Conservation (phyloP, 2,888 invertebrate species). For the Archaeoteleia sp. region DNA sequence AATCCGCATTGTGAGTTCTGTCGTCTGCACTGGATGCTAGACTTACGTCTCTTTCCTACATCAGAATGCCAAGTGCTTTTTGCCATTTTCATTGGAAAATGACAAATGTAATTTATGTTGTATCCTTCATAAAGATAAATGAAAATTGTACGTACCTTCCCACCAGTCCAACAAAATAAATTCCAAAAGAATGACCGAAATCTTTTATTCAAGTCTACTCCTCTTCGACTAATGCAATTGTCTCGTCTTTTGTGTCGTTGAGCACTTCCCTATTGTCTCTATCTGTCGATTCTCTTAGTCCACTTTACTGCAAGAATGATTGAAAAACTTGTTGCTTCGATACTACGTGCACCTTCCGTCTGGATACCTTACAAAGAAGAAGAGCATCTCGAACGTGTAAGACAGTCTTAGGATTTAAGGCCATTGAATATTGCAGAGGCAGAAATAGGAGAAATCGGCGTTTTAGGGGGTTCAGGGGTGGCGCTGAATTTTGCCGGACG, state of each 20-base stretch:
- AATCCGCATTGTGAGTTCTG: too few relatives aligned
- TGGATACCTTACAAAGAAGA: constrained; percentile 48
- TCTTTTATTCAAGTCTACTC: neutral
- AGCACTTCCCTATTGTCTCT: constrained; percentile 2
- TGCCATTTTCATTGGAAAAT: too few relatives aligned
- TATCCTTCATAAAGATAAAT: too few relatives aligned
- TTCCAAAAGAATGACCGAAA: neutral
- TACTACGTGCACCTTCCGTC: constrained; percentile 52
- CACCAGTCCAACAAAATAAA: too few relatives aligned
- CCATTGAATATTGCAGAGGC: constrained; percentile 79
- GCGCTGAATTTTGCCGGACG: constrained; percentile 77
- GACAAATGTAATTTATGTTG: too few relatives aligned
- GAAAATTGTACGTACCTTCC: too few relatives aligned
- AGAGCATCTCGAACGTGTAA: constrained; percentile 65
- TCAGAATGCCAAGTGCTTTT: too few relatives aligned
- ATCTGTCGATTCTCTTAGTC: constrained; percentile 22
- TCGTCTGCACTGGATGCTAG: too few relatives aligned
- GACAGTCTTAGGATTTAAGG: constrained; percentile 68
- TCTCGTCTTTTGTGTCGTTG: too few relatives aligned
- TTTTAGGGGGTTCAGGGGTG: constrained; percentile 71
- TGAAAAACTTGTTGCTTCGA: constrained; percentile 3
- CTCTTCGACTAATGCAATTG: too few relatives aligned
- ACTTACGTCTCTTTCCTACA: too few relatives aligned
- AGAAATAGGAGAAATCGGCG: constrained; percentile 80
- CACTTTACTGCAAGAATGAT: constrained; percentile 42